Evolutionary conservation across 2,113 vertebrate species (phyloP).

Genomic region (Cyprinodon tularosa): DNA sequence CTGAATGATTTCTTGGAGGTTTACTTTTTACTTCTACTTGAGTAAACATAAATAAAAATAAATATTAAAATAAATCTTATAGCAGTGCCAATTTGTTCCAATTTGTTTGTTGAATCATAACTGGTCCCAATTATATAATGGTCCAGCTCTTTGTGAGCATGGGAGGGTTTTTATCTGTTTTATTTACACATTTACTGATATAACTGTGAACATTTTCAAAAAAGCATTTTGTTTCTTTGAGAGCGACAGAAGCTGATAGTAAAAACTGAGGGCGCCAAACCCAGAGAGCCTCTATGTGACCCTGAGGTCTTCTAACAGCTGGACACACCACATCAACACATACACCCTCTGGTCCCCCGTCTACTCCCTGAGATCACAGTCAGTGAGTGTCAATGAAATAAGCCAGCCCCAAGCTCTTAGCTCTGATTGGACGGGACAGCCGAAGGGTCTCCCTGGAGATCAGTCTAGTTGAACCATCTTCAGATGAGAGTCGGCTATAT

Average conservation of each 20-base stretch:
- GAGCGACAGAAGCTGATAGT: not conserved
- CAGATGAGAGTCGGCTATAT: slow-evolving; percentile 51
- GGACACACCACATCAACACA: slow-evolving; percentile 52
- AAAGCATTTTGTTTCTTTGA: not conserved
- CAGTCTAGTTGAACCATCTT: slow-evolving; percentile 19
- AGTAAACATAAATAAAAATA: no score
- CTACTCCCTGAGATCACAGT: slow-evolving; percentile 19
- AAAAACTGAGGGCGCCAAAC: not conserved
- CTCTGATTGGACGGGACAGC: slow-evolving; percentile 15
- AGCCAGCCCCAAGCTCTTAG: slow-evolving; percentile 25
- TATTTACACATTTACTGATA: not conserved
- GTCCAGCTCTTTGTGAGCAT: not conserved
- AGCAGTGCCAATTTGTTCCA: no score
- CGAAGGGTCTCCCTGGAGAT: slow-evolving; percentile 18
- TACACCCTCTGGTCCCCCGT: slow-evolving; percentile 1
- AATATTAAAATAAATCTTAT: no score
- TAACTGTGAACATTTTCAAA: not conserved
- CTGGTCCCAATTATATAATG: not conserved
- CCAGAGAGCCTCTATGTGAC: slow-evolving; percentile 1
- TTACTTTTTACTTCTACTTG: no score
- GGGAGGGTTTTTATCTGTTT: not conserved
- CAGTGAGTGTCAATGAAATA: slow-evolving; percentile 52
- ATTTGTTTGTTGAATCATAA: not conserved
- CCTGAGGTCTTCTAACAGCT: slow-evolving; percentile 51
- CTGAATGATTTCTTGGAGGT: no score